A percentile compares a stretch with the other conserved stretches of the same genome.
Conservation (phyloP, 2,888 invertebrate species). For the Lithophane ornitopus region DNA sequence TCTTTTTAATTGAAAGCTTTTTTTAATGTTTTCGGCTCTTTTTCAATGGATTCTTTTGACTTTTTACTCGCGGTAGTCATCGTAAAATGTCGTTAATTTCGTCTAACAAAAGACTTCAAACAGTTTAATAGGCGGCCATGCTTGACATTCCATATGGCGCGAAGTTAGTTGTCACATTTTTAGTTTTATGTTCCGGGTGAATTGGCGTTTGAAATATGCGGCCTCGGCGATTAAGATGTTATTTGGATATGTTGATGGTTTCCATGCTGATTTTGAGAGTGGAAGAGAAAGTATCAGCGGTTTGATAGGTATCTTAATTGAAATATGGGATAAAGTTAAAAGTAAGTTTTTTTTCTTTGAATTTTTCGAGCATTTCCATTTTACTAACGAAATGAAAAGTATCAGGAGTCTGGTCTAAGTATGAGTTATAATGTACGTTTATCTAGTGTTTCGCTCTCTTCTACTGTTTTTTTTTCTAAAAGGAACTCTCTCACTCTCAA, state of each 20-base stretch:
- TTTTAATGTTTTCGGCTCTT: constrained; percentile 84
- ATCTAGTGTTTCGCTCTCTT: too few species aligned
- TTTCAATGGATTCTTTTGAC: constrained; percentile 70
- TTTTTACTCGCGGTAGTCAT: constrained; percentile 80
- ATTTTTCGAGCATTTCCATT: too few species aligned
- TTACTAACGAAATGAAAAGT: too few species aligned
- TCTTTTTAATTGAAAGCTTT: constrained; percentile 84
- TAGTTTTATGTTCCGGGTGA: constrained; percentile 82
- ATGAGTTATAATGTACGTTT: too few species aligned
- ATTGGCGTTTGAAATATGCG: constrained; percentile 70
- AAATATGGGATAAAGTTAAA: not conserved
- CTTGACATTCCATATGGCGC: constrained; percentile 85
- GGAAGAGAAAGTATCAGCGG: constrained; percentile 10
- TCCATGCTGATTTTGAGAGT: constrained; percentile 38
- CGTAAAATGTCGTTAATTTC: constrained; percentile 83
- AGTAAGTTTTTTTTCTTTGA: too few species aligned
- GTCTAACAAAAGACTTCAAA: constrained; percentile 88
- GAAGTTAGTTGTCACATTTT: constrained; percentile 83
- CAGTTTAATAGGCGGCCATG: constrained; percentile 78
- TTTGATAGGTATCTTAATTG: not conserved
- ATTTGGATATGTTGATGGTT: constrained; percentile 52
- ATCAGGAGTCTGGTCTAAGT: too few species aligned
- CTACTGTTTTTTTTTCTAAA: too few species aligned
- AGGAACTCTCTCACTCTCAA: too few species aligned
- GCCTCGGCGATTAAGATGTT: constrained; percentile 46